Percentiles rank a stretch among this genome's conserved stretches.
phyloP scores from a whole-genome alignment of 2,888 invertebrate genomes.

The Pseudococcus longispinus region DNA sequence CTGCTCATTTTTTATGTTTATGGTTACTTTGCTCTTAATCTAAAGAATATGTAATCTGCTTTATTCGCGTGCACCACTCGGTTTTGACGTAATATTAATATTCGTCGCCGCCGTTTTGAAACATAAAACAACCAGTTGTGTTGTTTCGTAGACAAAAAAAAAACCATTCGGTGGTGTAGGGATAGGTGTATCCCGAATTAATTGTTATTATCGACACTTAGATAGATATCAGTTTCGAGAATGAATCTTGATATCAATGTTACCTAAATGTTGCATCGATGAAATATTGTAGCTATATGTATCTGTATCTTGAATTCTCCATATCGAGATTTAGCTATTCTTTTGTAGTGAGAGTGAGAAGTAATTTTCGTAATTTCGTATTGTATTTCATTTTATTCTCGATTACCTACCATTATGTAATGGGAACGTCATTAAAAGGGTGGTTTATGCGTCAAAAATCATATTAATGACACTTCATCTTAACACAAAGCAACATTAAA shows the following conservation, averaged over 20 bases:
- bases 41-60: neutral
- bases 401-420: neutral
- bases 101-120: neutral
- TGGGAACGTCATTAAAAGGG: constrained; percentile 9
- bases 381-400: neutral
- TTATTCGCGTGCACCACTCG: neutral
- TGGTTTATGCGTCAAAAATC: constrained; percentile 5
- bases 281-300: neutral
- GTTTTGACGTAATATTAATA: constrained; percentile 10
- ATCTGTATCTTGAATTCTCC: neutral
- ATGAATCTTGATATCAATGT: neutral
- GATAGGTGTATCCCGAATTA: neutral
- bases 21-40: neutral
- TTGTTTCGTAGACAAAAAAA: neutral
- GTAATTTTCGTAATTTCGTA: constrained; percentile 24
- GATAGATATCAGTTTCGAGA: neutral
- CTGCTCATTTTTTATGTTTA: constrained; percentile 17
- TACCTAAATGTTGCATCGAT: neutral
- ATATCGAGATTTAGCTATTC: neutral
- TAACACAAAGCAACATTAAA: neutral
- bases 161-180: neutral
- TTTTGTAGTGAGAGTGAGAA: neutral
- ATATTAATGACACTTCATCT: neutral
- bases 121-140: neutral
- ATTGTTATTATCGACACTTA: neutral